These are phyloP conservation scores for Hydrolagus affinis DNA, from an alignment of 2,113 vertebrate species.

Conservation along the genomic window DNA sequence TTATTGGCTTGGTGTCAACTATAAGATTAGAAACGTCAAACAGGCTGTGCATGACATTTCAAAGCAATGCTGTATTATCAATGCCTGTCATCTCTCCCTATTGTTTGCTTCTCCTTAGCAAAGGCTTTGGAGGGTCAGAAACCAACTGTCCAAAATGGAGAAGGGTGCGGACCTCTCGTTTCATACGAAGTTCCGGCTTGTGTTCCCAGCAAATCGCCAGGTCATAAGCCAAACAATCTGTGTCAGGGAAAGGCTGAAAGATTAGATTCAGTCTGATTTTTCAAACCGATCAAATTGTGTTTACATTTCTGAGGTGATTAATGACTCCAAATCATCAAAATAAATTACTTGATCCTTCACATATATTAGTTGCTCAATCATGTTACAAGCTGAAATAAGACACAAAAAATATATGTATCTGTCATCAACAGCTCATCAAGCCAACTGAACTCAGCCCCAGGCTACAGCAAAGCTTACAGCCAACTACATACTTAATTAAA, in stretches of 20 bases:
- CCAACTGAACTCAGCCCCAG: not conserved
- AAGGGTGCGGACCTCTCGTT: not conserved
- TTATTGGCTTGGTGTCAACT: not conserved
- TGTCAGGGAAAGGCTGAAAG: not conserved
- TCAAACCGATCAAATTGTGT: not conserved
- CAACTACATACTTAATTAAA: conserved; percentile 10
- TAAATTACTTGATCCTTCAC: conserved; percentile 10
- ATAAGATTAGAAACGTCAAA: not conserved
- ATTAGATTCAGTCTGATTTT: not conserved
- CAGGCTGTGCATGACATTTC: not conserved
- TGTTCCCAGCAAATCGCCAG: not conserved
- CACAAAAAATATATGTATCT: conserved; percentile 6
- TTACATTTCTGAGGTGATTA: conserved; percentile 20
- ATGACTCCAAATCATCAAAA: not conserved
- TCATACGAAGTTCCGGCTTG: no score
- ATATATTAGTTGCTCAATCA: conserved; percentile 15
- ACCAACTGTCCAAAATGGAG: not conserved
- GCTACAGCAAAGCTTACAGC: not conserved
- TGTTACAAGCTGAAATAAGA: conserved; percentile 16
- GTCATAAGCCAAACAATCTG: not conserved
- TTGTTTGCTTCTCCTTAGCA: not conserved
- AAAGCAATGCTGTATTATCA: not conserved
- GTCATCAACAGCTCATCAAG: conserved; percentile 7
- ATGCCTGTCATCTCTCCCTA: not conserved
- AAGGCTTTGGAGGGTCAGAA: not conserved